These are phyloP conservation scores for Serripes groenlandicus DNA, from an alignment of 2,888 invertebrate species.

Conservation along the genomic window DNA sequence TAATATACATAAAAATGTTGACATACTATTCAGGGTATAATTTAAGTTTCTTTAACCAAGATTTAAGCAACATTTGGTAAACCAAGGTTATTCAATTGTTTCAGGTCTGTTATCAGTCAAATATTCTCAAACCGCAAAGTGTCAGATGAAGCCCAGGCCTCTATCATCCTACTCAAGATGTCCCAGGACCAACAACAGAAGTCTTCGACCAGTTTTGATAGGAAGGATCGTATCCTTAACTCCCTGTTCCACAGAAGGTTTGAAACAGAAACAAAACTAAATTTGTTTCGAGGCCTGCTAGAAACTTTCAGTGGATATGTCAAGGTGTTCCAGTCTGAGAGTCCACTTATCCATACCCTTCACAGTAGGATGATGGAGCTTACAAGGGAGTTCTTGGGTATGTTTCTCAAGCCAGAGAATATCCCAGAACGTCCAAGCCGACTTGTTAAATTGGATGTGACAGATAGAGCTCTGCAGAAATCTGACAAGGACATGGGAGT, in stretches of 20 bases:
- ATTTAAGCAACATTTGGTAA: too few relatives aligned
- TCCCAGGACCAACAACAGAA: slow-evolving; percentile 34
- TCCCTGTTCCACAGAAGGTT: slow-evolving; percentile 20
- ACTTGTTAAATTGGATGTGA: slow-evolving; percentile 4
- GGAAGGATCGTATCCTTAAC: slow-evolving; percentile 29
- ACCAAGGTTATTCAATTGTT: neutral
- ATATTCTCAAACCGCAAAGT: slow-evolving; percentile 21
- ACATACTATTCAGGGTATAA: too few relatives aligned
- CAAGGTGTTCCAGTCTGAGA: slow-evolving; percentile 31
- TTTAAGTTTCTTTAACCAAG: too few relatives aligned
- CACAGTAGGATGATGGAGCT: neutral
- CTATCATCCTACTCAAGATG: slow-evolving; percentile 29
- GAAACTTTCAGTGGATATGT: slow-evolving; percentile 12
- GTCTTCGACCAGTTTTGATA: slow-evolving; percentile 30
- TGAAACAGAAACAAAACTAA: slow-evolving; percentile 8
- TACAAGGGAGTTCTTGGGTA: neutral
- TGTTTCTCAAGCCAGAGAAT: neutral
- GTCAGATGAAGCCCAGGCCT: slow-evolving; percentile 45
- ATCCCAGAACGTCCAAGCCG: neutral
- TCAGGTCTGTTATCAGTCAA: slow-evolving; percentile 18
- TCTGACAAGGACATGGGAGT: slow-evolving; percentile 19
- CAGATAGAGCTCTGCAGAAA: slow-evolving; percentile 14
- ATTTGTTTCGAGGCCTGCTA: slow-evolving; percentile 29
- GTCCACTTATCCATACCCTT: neutral
- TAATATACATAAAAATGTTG: too few relatives aligned